Percentiles rank a stretch among this genome's conserved stretches.
Evolutionary conservation across 2,888 invertebrate species (phyloP).

Genomic region (Tricholauxania praeusta): DNA sequence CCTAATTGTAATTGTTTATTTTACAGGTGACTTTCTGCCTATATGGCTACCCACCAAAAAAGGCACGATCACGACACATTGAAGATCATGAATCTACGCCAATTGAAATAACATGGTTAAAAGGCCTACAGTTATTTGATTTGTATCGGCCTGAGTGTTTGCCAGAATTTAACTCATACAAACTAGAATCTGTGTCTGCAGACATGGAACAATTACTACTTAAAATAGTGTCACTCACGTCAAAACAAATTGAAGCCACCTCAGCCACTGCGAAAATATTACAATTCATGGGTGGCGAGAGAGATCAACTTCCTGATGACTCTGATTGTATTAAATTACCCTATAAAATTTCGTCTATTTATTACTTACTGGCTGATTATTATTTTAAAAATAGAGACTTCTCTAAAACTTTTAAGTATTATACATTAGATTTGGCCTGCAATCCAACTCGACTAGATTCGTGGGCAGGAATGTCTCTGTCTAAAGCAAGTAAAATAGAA

Average conservation of each 20-base stretch:
- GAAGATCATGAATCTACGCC: slow-evolving; percentile 77
- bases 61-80: slow-evolving; percentile 70
- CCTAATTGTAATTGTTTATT: background rate
- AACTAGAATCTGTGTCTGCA: slow-evolving; percentile 80
- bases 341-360: slow-evolving; percentile 78
- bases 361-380: slow-evolving; percentile 92
- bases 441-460: slow-evolving; percentile 87
- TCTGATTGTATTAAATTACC: slow-evolving; percentile 71
- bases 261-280: slow-evolving; percentile 74
- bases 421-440: slow-evolving; percentile 84
- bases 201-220: slow-evolving; percentile 84
- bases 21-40: slow-evolving; percentile 78
- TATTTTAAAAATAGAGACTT: slow-evolving; percentile 90
- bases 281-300: slow-evolving; percentile 76
- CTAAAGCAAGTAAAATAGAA: slow-evolving; percentile 82
- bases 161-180: slow-evolving; percentile 85
- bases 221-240: slow-evolving; percentile 77
- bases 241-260: slow-evolving; percentile 76
- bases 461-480: slow-evolving; percentile 92
- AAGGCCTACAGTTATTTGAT: slow-evolving; percentile 81
- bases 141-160: slow-evolving; percentile 83
- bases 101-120: slow-evolving; percentile 78
- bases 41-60: slow-evolving; percentile 82
- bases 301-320: slow-evolving; percentile 71
- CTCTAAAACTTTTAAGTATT: slow-evolving; percentile 81